These are phyloP conservation scores for Acomys russatus DNA, from an alignment of 2,797 vertebrate species.

Conservation along the genomic window DNA sequence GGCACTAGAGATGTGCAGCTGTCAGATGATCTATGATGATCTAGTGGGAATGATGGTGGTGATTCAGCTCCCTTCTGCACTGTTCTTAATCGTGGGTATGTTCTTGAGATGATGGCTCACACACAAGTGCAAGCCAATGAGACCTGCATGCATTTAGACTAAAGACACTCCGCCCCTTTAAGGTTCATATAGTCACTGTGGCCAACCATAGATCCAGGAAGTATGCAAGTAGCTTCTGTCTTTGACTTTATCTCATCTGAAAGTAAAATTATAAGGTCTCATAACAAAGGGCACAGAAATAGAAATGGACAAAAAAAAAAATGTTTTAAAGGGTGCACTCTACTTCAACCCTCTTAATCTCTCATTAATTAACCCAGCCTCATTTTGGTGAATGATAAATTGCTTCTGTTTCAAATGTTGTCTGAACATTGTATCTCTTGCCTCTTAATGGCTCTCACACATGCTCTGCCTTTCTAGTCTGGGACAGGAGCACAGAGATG, in stretches of 20 bases:
- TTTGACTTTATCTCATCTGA: background rate
- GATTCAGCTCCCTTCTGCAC: background rate
- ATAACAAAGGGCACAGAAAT: background rate
- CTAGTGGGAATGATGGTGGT: background rate
- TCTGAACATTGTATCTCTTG: background rate
- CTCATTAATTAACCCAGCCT: constrained; percentile 41
- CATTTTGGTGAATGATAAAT: background rate
- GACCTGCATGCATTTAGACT: background rate
- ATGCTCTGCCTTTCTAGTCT: background rate
- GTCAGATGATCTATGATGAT: background rate
- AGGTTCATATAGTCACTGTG: background rate
- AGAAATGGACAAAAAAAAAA: background rate
- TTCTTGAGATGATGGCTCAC: background rate
- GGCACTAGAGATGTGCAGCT: background rate
- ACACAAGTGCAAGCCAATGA: background rate
- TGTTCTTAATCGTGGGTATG: background rate
- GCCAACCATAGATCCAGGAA: background rate
- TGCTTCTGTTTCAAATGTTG: background rate
- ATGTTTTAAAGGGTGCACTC: background rate
- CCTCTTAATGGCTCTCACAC: background rate
- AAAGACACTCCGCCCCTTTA: background rate
- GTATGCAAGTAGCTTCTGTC: background rate
- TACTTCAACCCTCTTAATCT: background rate
- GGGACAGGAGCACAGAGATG: background rate
- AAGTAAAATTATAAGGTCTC: background rate